Base-by-base conservation (phyloP, 2,888 invertebrate genomes). In the Lysandra bellargus region DNA sequence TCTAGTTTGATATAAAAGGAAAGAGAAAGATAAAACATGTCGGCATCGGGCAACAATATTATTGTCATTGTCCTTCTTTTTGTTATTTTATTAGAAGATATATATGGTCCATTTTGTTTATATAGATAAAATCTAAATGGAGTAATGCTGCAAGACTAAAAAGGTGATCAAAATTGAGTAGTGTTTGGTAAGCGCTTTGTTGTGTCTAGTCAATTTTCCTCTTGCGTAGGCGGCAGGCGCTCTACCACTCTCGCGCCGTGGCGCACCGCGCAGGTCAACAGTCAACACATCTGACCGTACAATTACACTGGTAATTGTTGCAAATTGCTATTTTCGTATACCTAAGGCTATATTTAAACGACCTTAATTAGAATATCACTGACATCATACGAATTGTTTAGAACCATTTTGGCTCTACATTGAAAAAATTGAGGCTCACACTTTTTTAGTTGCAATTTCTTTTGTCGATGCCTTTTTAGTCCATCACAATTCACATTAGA, bases 201-300 rank as follows among this genome's bases (percentile, higher is more conserved):
- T 7, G 40, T 37, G 73, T 69, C 69, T 37, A 33, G 33, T 64
- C 64, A 1, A 33, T 33, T 69, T 33, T 33, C 14, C 33, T 37
- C 33, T 37, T 2, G 44, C 44, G 44, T 40, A n/a, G 40, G 74
- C 74, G 74, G 44, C n/a, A n/a, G 40, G 74, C 74, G 74, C 74
- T 74, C 23, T 44, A 74, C 74, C 74, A 44, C 44, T 23, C 44
- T 4, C 74, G 40, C 4, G 40, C 57, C 57, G 57, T 0, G 17
- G 12, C 57, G 57, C 57, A 40, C 1, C 4, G 12, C 57, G 57
- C 57, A 40, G 74, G 74, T 74, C 23, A 74, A 74, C 74, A 44
- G 74, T 74, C 23, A 74, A 74, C 74, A 44, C 44, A 74, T 74
- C 23, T 74, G 74, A 74, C 74, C 74, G 44, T 7, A 44, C 74